Base-by-base conservation (phyloP, 2,113 vertebrate genomes). In the Pao palembangensis region DNA sequence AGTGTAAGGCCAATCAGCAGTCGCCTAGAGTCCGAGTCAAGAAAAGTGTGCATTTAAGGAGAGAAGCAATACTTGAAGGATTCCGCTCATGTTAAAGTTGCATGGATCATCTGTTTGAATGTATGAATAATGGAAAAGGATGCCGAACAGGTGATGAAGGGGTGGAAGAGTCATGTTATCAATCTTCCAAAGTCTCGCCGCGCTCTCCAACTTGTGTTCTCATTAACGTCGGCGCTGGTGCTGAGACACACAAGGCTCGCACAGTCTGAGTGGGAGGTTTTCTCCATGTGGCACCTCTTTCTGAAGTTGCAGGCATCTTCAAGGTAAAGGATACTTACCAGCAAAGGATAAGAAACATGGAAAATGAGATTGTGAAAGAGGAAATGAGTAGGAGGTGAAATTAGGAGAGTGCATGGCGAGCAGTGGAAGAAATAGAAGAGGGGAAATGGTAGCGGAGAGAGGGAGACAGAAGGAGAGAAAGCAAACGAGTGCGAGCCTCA, bases 71-170 rank as follows among this genome's bases (percentile, higher is more conserved):
- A 38, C 34, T 12, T 12, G 10, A 38, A 11, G 4, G 34, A 38
- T 38, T 38, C 34, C 10, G 10, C 34, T 38, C 34, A 38, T 38
- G 34, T 38, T 54, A 56, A 18, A 79, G 44, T 55, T 81, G 76
- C 71, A 69, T 47, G 79, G 75, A 79, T 86, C 74, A 81, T 86
- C 76, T 69, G 25, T 85, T 83, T 78, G 75, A 69, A 51, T 10
- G 38, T 46, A 86, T 89, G 72, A 81, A 86, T 88, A 80, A 90
- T 88, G 71, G 73, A 86, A 63, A 20, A 75, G 64, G 13, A 68
- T 80, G 57, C 50, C 72, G 72, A 78, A 70, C 58, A 76, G 67
- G 77, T 79, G 70, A 70, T 69, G 60, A 58, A 65, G 34, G 34
- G 34, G 11, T 8, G 34, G 34, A 38, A 12, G 34, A 38, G 34